Evolutionary conservation across 2,797 vertebrate genomes (phyloP).

Genomic region (Fringilla coelebs): DNA sequence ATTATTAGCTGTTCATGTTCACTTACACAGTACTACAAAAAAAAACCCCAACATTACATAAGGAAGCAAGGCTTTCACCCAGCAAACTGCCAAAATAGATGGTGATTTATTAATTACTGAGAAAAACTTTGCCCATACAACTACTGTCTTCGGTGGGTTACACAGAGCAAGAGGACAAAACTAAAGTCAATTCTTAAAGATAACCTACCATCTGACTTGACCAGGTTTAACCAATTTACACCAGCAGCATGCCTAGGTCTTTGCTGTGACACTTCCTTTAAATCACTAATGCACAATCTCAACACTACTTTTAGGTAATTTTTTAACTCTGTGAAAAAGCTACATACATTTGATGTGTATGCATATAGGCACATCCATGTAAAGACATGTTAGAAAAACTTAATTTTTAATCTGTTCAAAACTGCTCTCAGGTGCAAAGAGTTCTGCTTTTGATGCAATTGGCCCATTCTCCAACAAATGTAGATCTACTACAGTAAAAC

Average conservation of each 20-base stretch:
- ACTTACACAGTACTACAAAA: rapidly evolving
- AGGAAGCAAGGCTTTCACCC: neutral
- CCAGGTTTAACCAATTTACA: neutral
- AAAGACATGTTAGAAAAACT: neutral
- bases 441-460: neutral
- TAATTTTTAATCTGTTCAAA: neutral
- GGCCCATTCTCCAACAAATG: neutral
- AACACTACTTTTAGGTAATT: neutral
- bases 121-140: neutral
- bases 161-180: neutral
- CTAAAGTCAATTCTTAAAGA: neutral
- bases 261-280: neutral
- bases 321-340: neutral
- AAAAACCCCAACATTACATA: neutral
- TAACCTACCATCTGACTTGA: neutral
- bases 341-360: rapidly evolving
- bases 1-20: neutral
- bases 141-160: neutral
- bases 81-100: neutral
- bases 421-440: neutral
- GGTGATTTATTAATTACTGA: neutral
- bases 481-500: neutral
- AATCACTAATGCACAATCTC: neutral
- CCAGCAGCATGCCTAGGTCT: neutral
- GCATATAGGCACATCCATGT: neutral